Evolutionary conservation across 2,797 vertebrate genomes (phyloP), one percentile per base, ranked within the genome.

Genomic region (Siniperca scherzeri): DNA sequence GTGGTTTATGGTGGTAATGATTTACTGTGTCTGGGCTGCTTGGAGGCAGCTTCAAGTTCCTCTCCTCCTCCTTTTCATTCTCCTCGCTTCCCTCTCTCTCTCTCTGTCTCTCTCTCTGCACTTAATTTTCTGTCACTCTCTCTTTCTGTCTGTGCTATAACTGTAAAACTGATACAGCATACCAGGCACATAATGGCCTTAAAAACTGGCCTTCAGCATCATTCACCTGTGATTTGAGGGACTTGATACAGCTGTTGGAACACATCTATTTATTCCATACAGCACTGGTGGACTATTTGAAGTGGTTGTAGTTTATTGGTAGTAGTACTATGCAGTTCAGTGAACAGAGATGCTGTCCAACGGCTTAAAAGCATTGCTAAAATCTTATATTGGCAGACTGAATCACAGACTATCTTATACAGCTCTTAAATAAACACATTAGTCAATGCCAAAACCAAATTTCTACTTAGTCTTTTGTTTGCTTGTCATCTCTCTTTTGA

Each of bases 1-100:
- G 90, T 83, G 93, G 93, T 95, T 95, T 95, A 96, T 93, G 87
- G 91, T 91, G 89, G 92, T 90, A 91, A 94, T 94, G 94, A 96
- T 96, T 96, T 96, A 95, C 90, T 90, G 90, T 85, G 87, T 94
- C 91, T 94, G 90, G 91, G 90, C 87, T 19, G 89, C 93, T 91
- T 77, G 76, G 87, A 93, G 94, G 93, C 92, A 94, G 91, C 90
- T 92, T 93, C 86, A 87, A 91, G 91, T 87, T 94, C 88, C 80
- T 90, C 81, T 89, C 85, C 86, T 88, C 85, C 79, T 84, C 50
- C 53, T 53, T 77, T 80, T 80, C 77, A 77, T 71, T 75, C 68
- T 67, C 44, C 71, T 52, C 27, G 27, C 62, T 38, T 57, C 66
- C 7, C 50, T 27, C 68, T 78, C 70, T 83, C 65, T 74, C 55